Base-by-base conservation (phyloP, 2,797 vertebrate genomes). In the Peromyscus eremicus region DNA sequence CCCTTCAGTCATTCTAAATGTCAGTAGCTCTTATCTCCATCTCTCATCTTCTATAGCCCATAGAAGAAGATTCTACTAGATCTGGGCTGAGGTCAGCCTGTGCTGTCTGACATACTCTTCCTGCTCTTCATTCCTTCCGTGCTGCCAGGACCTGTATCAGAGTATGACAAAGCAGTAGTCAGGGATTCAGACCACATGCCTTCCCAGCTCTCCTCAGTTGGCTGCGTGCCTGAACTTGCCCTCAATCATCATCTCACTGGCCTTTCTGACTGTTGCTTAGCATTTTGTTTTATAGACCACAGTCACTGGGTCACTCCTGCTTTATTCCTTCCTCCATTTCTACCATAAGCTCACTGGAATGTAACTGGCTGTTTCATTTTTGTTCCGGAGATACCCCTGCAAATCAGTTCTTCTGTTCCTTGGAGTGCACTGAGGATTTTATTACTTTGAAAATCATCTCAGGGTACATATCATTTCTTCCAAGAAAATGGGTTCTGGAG, bases 171-270 rank as follows among this genome's bases (percentile, higher is more conserved):
- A 37, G 19, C 37, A 43, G 5, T 49, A 27, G 27, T 60, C 49
- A 49, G 34, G 92, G 19, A 21, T 40, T 25, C 57, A 23, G 16
- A 4, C 13, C 43, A 25, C 7, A 27, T 34, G 49, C 76, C 52
- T 25, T 2, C 37, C 5, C 10, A 32, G 11, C 43, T n/a, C 32
- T 71, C 62, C 29, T 3, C 52, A 16, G 8, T 14, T 27, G 25
- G 8, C 27, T 84, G 27, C 5, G 16, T 3, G 1, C 21, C 17
- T 32, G 17, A 17, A 23, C 0, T 0, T n/a, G 2, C 32, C 21
- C 25, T 12, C 9, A 29, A 52, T 13, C 43, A 49, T 57, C 2
- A 3, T 73, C 25, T 93, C 40, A 16, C 57, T 11, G 46, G 64
- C 37, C 17, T 88, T 13, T 6, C 19, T 21, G 14, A 0, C n/a